These are phyloP conservation scores for Pseudorhiza aurosa DNA, from an alignment of 30 jellyfish, hydroid and myxozoan species.

Conservation along the genomic window DNA sequence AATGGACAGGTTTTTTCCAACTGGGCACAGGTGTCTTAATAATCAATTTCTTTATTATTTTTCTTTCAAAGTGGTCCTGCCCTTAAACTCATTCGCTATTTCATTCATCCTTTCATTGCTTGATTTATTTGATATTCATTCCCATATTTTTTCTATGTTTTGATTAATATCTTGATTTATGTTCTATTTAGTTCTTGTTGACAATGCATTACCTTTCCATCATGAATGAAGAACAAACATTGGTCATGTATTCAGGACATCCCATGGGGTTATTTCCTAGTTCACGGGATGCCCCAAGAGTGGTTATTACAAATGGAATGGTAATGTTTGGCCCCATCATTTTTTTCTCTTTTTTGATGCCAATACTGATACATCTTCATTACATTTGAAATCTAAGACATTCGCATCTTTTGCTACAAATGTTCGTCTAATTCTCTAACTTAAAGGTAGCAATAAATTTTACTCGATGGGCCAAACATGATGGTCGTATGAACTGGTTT, in stretches of 20 bases:
- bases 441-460: too few relatives aligned
- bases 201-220: slow-evolving; percentile 89
- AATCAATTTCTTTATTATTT: background rate
- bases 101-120: background rate
- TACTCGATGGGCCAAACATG: too few relatives aligned
- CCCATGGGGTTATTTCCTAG: slow-evolving; percentile 97
- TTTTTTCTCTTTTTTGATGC: too few relatives aligned
- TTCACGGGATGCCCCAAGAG: slow-evolving; percentile 88
- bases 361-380: too few relatives aligned
- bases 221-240: slow-evolving; percentile 90
- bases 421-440: too few relatives aligned
- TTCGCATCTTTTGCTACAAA: too few relatives aligned
- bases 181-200: slow-evolving; percentile 64
- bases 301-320: slow-evolving; percentile 95
- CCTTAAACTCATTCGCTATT: background rate
- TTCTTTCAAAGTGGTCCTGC: too few relatives aligned
- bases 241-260: slow-evolving; percentile 94
- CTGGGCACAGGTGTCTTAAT: slow-evolving; percentile 93
- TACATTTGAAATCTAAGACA: too few relatives aligned
- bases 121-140: too few relatives aligned
- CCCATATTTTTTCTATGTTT: background rate
- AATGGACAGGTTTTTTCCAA: slow-evolving; percentile 96
- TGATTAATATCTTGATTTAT: background rate
- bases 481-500: too few relatives aligned
- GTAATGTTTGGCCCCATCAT: too few relatives aligned